These are phyloP conservation scores for Mimachlamys varia DNA, from an alignment of 2,888 invertebrate genomes.

Conservation along the genomic window DNA sequence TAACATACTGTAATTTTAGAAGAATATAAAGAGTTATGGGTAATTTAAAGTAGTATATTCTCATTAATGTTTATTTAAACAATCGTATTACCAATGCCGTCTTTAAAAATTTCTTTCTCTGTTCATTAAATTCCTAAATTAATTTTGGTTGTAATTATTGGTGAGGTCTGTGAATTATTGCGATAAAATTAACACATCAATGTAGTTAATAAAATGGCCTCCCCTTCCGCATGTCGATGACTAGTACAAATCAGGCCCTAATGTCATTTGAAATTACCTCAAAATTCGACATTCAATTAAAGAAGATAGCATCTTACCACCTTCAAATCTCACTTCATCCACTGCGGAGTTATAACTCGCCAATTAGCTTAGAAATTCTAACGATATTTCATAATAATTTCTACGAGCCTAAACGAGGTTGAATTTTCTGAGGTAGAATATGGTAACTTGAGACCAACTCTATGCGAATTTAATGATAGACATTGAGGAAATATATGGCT, in stretches of 20 bases:
- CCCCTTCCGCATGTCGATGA: not conserved
- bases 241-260: not conserved
- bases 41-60: not conserved
- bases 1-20: not conserved
- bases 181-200: conserved; percentile 31
- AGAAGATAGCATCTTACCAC: not conserved
- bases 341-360: not conserved
- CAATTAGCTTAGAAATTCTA: conserved; percentile 39
- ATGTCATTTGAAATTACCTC: conserved; percentile 21
- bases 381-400: conserved; percentile 51
- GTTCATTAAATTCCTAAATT: conserved; percentile 19
- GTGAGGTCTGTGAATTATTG: conserved; percentile 21
- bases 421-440: conserved; percentile 40
- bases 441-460: conserved; percentile 45
- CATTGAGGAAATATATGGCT: conserved; percentile 37
- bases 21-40: too few relatives aligned
- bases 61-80: conserved; percentile 20
- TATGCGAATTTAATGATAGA: conserved; percentile 45
- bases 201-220: conserved; percentile 34
- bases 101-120: not conserved
- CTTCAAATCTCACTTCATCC: conserved; percentile 14
- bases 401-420: conserved; percentile 43
- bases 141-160: conserved; percentile 24
- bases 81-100: not conserved
- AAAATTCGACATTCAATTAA: conserved; percentile 7